Evolutionary conservation across 2,113 vertebrate species (phyloP), one percentile per base, ranked within the genome.

Genomic region (Trichechus manatus): DNA sequence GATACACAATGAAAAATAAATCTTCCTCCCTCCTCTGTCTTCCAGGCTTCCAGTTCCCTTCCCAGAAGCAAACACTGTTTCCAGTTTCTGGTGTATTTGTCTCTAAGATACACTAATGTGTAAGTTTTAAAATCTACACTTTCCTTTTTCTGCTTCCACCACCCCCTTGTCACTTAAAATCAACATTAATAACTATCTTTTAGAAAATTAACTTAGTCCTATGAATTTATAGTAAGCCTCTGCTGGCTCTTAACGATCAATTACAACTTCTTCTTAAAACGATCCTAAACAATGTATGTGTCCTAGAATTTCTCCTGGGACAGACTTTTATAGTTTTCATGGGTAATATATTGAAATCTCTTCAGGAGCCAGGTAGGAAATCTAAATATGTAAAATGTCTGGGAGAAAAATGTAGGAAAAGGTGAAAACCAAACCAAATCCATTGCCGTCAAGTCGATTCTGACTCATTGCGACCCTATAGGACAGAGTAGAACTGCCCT

Each of bases 191-290:
- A 92, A 61, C 33, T n/a, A 53, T 53, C 33, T 74, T 74, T 87
- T 87, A 74, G 61, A 88, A 96, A 91, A 91, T 36, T 29, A 72
- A 79, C 44, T 91, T 87, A 53, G 5, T 89, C 42, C 88, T 88
- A 70, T 7, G 84, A 88, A 14, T 92, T 72, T 56, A 56, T 63
- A 74, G 33, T 84, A 94, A 79, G 53, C 50, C 6, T 72, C 33
- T 74, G 72, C 44, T 66, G 42, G 53, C 29, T 88, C 42, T 92
- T 92, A 53, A 68, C 25, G 47, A 88, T 92, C 59, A 77, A 66
- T 83, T 47, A 39, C 17, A 59, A 68, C 25, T 77, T 66, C 27
- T 90, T 90, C 36, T 83, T 3, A 64, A 74, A 68, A 19, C 44
- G 25, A 88, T 36, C 47, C 66, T 36, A n/a, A 77, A 66, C n/a